These are phyloP conservation scores for Sarcophilus harrisii DNA, from an alignment of 2,797 vertebrate genomes.

Conservation along the genomic window DNA sequence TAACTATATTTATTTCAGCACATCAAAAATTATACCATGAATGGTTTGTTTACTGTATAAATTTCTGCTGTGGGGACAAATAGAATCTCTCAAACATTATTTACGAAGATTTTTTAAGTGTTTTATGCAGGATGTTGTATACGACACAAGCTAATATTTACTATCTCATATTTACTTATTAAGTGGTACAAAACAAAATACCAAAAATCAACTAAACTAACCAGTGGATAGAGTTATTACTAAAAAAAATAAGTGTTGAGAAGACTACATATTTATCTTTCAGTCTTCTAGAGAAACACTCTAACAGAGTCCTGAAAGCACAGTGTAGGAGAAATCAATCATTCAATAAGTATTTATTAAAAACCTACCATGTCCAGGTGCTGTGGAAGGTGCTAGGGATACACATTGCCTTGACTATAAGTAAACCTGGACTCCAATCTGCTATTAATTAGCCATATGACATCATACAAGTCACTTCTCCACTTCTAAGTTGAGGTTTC, in stretches of 20 bases:
- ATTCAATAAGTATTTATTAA: neutral
- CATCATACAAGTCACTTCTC: neutral
- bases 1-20: conserved; percentile 63
- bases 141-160: conserved; percentile 40
- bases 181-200: conserved; percentile 9
- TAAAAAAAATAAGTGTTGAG: conserved; percentile 28
- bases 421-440: neutral
- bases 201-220: conserved; percentile 53
- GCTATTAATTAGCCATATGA: neutral
- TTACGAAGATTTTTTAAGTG: conserved; percentile 60
- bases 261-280: conserved; percentile 38
- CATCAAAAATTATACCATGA: conserved; percentile 36
- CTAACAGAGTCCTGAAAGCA: neutral
- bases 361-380: neutral
- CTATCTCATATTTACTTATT: conserved; percentile 30
- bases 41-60: neutral
- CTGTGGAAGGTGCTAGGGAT: neutral
- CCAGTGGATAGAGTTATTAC: conserved; percentile 59
- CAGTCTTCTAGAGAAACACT: conserved; percentile 2
- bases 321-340: neutral
- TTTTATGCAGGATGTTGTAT: conserved; percentile 55
- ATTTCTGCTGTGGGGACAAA: conserved; percentile 58
- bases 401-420: neutral
- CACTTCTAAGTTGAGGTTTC: neutral
- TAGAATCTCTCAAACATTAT: conserved; percentile 68